Evolutionary conservation across 2,797 vertebrate species (phyloP).

Genomic region (Gallinago solitaria): DNA sequence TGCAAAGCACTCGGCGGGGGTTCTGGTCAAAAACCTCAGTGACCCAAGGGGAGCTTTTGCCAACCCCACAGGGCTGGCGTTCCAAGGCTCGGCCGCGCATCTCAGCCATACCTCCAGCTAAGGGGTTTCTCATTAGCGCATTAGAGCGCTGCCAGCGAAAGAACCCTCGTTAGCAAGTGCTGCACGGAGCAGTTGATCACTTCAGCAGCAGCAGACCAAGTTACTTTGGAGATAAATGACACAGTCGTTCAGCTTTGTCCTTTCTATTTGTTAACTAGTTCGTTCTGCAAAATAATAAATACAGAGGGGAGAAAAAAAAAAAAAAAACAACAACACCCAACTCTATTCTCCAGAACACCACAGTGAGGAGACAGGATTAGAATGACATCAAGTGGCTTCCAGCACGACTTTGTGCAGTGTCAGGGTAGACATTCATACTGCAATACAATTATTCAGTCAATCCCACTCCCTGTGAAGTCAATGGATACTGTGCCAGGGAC

Average conservation of each 20-base stretch:
- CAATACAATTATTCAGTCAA: slow-evolving; percentile 52
- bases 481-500: slow-evolving; percentile 55
- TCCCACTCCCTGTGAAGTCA: slow-evolving; percentile 54
- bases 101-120: background rate
- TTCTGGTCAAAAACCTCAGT: background rate
- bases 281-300: slow-evolving; percentile 49
- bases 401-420: slow-evolving; percentile 49
- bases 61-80: background rate
- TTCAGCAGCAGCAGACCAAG: background rate
- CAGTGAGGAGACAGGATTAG: slow-evolving; percentile 25
- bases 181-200: background rate
- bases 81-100: background rate
- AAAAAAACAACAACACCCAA: background rate
- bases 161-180: background rate
- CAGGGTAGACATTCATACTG: slow-evolving; percentile 36
- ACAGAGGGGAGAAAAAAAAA: background rate
- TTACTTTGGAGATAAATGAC: slow-evolving; percentile 37
- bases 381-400: slow-evolving; percentile 53
- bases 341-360: slow-evolving; percentile 5
- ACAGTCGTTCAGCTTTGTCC: background rate
- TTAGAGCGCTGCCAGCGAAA: background rate
- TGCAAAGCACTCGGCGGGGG: background rate
- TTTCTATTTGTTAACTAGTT: slow-evolving; percentile 43
- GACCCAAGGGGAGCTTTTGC: background rate
- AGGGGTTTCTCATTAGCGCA: background rate